phyloP scores from a whole-genome alignment of 2,113 vertebrate species.

The Pseudonaja textilis region DNA sequence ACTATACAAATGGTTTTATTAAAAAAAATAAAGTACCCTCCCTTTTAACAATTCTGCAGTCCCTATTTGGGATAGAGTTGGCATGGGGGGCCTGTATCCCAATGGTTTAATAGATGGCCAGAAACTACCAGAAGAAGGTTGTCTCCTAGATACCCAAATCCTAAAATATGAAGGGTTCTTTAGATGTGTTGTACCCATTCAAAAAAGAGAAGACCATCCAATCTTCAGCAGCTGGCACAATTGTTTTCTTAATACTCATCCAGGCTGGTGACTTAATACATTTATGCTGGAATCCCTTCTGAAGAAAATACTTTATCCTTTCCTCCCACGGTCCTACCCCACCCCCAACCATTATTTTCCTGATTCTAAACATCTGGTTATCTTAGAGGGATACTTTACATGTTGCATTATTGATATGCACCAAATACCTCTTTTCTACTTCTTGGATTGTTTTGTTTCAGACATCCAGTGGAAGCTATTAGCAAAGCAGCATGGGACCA shows the following conservation, averaged over 20 bases:
- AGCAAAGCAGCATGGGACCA: slow-evolving; percentile 34
- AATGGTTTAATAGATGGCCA: neutral
- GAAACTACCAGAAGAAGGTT: neutral
- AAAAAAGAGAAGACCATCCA: neutral
- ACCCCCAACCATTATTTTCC: slow-evolving; percentile 4
- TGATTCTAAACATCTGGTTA: slow-evolving; percentile 30
- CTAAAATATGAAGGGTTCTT: neutral
- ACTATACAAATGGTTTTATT: neutral
- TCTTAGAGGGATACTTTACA: slow-evolving; percentile 51
- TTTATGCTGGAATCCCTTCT: slow-evolving; percentile 30
- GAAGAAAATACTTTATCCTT: slow-evolving; percentile 23
- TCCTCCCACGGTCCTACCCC: neutral
- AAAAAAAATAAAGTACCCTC: neutral
- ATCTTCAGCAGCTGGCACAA: slow-evolving; percentile 8
- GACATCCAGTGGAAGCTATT: neutral
- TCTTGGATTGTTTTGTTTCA: slow-evolving; percentile 35
- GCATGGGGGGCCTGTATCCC: neutral
- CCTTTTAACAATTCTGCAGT: neutral
- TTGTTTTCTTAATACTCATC: slow-evolving; percentile 30
- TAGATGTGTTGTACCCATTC: neutral
- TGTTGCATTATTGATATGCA: slow-evolving; percentile 30
- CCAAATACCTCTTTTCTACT: slow-evolving; percentile 24
- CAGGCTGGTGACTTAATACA: slow-evolving; percentile 20
- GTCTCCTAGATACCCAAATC: neutral
- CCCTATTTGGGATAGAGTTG: neutral